These are phyloP conservation scores for Cerceris rybyensis DNA, from an alignment of 2,888 invertebrate genomes.

Conservation along the genomic window DNA sequence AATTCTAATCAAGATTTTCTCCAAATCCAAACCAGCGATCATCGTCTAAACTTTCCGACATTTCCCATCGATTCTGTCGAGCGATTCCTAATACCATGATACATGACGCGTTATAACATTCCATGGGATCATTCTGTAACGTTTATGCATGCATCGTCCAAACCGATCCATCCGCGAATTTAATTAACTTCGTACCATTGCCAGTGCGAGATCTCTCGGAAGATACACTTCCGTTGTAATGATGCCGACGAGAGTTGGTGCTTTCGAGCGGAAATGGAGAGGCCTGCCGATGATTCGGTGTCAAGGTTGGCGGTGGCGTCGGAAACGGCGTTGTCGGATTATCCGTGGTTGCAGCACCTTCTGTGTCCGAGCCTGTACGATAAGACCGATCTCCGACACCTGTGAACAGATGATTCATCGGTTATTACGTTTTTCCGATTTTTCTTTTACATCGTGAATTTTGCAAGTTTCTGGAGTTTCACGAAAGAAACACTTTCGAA, in stretches of 20 bases:
- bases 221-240: conserved; percentile 80
- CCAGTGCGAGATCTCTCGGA: conserved; percentile 76
- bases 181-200: conserved; percentile 71
- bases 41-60: too few relatives aligned
- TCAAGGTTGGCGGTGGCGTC: conserved; percentile 84
- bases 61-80: not conserved
- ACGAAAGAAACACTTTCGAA: too few relatives aligned
- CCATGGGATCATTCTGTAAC: too few relatives aligned
- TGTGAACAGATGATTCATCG: conserved; percentile 24
- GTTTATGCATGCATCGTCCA: conserved; percentile 25
- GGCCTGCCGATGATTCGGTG: conserved; percentile 86
- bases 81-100: not conserved
- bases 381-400: conserved; percentile 87
- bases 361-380: conserved; percentile 88
- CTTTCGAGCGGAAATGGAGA: conserved; percentile 88
- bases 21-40: too few relatives aligned
- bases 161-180: conserved; percentile 42
- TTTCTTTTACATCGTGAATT: too few relatives aligned
- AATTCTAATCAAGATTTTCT: too few relatives aligned
- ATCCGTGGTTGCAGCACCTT: conserved; percentile 84
- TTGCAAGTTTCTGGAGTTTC: too few relatives aligned
- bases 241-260: conserved; percentile 85
- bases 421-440: not conserved
- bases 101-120: not conserved
- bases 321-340: conserved; percentile 84